Conservation (phyloP, 2,797 vertebrate species). For the Borostomias antarcticus region DNA sequence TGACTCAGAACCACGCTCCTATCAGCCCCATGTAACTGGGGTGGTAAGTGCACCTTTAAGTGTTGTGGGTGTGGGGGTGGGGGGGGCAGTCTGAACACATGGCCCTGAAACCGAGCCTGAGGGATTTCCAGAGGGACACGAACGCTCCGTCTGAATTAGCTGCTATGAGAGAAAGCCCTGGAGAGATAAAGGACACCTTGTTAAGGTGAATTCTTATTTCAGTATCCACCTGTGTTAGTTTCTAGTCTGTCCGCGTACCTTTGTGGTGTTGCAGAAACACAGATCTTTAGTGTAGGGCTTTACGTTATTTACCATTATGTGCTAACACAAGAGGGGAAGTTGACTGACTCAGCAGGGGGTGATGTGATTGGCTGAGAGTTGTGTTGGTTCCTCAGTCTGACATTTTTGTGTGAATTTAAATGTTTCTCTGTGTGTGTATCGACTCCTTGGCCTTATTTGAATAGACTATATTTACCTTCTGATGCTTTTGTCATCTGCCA, state of each 20-base stretch:
- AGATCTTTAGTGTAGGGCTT: background rate
- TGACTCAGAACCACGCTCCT: too few relatives aligned
- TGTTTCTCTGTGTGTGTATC: background rate
- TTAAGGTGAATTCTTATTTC: background rate
- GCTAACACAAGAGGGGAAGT: too few relatives aligned
- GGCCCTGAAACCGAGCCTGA: background rate
- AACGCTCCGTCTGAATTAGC: background rate
- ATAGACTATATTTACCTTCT: background rate
- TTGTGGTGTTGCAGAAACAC: background rate
- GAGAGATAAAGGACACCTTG: background rate
- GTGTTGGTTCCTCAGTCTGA: background rate
- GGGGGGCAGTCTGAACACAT: background rate
- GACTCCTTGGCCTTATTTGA: background rate
- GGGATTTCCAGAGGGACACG: background rate
- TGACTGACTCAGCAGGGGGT: too few relatives aligned
- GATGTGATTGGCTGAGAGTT: background rate
- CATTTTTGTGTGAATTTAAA: too few relatives aligned
- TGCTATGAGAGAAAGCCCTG: background rate
- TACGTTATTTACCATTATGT: conserved; percentile 19
- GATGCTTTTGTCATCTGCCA: background rate
- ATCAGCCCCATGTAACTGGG: too few relatives aligned
- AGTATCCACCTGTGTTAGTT: background rate
- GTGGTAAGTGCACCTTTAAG: too few relatives aligned
- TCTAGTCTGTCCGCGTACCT: background rate
- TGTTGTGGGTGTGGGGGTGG: background rate